These are phyloP conservation scores for Calliopum simillimum DNA, from an alignment of 2,888 invertebrate species.

Conservation along the genomic window DNA sequence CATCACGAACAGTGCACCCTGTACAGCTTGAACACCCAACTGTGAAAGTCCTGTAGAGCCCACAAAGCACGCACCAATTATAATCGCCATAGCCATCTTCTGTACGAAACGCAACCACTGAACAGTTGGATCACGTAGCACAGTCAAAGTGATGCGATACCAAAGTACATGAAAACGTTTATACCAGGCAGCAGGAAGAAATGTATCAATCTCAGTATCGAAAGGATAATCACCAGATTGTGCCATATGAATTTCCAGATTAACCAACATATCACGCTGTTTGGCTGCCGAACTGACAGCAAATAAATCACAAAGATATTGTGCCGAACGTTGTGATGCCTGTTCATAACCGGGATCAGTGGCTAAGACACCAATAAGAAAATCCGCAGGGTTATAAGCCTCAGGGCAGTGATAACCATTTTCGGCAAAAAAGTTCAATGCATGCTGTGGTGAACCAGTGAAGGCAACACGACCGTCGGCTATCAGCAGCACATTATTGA, in stretches of 20 bases:
- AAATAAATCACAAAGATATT: slow-evolving; percentile 82
- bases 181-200: slow-evolving; percentile 75
- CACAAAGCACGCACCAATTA: slow-evolving; percentile 87
- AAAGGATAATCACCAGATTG: slow-evolving; percentile 68
- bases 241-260: slow-evolving; percentile 78
- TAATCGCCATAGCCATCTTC: slow-evolving; percentile 80
- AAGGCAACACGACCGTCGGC: slow-evolving; percentile 90
- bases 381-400: slow-evolving; percentile 91
- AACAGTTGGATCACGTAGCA: slow-evolving; percentile 83
- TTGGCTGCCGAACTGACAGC: slow-evolving; percentile 82
- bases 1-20: slow-evolving; percentile 88
- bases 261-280: slow-evolving; percentile 80
- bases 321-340: slow-evolving; percentile 76
- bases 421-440: slow-evolving; percentile 78
- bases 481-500: slow-evolving; percentile 82
- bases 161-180: slow-evolving; percentile 81
- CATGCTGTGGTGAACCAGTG: slow-evolving; percentile 78
- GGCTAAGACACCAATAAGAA: slow-evolving; percentile 86
- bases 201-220: slow-evolving; percentile 61
- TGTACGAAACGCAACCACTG: slow-evolving; percentile 82
- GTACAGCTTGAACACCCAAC: slow-evolving; percentile 86
- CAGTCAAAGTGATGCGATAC: slow-evolving; percentile 79
- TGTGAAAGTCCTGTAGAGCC: slow-evolving; percentile 80
- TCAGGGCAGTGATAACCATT: slow-evolving; percentile 82
- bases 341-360: slow-evolving; percentile 82